A percentile compares a stretch with the other conserved stretches of the same genome.
Conservation (phyloP, 2,113 vertebrate genomes). For the Amblyopsis rosae region DNA sequence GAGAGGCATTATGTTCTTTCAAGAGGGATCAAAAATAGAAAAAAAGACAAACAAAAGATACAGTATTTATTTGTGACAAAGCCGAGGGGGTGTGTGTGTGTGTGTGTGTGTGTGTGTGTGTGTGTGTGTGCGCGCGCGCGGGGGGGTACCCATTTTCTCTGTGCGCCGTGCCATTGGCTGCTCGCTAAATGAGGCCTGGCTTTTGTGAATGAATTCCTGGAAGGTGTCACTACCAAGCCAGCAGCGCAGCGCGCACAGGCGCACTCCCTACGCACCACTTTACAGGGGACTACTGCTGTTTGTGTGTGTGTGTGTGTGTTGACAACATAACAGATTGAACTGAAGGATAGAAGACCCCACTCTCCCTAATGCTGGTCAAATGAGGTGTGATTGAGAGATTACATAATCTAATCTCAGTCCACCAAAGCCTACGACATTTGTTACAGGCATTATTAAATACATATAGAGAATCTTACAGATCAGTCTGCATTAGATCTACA, state of each 20-base stretch:
- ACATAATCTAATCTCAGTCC: conserved; percentile 28
- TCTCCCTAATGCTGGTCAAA: conserved; percentile 10
- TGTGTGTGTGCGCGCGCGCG: no score
- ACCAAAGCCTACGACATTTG: conserved; percentile 25
- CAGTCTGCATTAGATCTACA: conserved; percentile 12
- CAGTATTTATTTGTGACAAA: conserved; percentile 55
- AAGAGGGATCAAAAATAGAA: conserved; percentile 11
- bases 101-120: no score
- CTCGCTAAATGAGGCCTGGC: conserved; percentile 23
- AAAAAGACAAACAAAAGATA: conserved; percentile 7
- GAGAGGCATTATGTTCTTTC: conserved; percentile 53
- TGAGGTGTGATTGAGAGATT: conserved; percentile 32
- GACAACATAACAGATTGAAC: no score
- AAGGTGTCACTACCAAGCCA: conserved; percentile 49
- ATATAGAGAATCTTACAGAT: conserved; percentile 37
- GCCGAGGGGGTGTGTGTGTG: background rate
- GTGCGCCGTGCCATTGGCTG: conserved; percentile 1
- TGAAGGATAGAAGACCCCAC: background rate
- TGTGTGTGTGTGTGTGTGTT: background rate
- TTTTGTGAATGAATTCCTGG: conserved; percentile 63
- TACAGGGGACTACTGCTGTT: background rate
- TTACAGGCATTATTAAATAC: conserved; percentile 31
- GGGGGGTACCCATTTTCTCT: conserved; percentile 13
- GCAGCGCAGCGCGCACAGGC: background rate
- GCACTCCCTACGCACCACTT: background rate